Base-by-base conservation (phyloP, 2,113 vertebrate genomes). In the Caranx melampygus region DNA sequence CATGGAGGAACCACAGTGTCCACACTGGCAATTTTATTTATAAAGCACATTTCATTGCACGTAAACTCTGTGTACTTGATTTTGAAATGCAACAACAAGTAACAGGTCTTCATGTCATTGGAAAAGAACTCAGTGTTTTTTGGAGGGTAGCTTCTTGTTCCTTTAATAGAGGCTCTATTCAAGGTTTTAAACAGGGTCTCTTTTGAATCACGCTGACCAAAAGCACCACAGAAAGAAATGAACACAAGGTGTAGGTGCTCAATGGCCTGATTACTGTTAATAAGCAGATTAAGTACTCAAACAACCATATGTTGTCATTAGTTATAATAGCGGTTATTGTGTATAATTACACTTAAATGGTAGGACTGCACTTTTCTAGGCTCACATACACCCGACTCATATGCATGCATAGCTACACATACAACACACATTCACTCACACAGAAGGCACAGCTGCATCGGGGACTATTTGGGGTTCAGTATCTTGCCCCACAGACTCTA, bases 1-100 rank as follows among this genome's bases (percentile, higher is more conserved):
- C 18, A 35, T 10, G 15, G n/a, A 54, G 26, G 16, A 72, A 33
- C 34, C 10, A 47, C 49, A 26, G 33, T 20, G 59, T 74, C 55
- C 40, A 45, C 18, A n/a, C 26, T 52, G 44, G 47, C 31, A 26
- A 35, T 65, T 75, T 60, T 34, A 61, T 65, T 77, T 42, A 40
- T 21, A 37, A 15, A 8, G 21, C 31, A 20, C n/a, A 71, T 75
- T 57, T 68, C 18, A 45, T 20, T 20, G 31, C 57, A 52, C 4
- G 15, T n/a, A 63, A 59, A 42, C 35, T 68, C 11, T 68, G 49
- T 78, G 63, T 34, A 8, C 5, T 59, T 18, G 35, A 1, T 26
- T 10, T 63, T 9, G 18, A 49, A 67, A 37, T 20, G 6, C 15
- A 57, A n/a, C 9, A 52, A 10, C 12, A 21, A 58, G 37, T 12